These are phyloP conservation scores for Heliconius charithonia DNA, from an alignment of 2,888 invertebrate genomes.

Conservation along the genomic window DNA sequence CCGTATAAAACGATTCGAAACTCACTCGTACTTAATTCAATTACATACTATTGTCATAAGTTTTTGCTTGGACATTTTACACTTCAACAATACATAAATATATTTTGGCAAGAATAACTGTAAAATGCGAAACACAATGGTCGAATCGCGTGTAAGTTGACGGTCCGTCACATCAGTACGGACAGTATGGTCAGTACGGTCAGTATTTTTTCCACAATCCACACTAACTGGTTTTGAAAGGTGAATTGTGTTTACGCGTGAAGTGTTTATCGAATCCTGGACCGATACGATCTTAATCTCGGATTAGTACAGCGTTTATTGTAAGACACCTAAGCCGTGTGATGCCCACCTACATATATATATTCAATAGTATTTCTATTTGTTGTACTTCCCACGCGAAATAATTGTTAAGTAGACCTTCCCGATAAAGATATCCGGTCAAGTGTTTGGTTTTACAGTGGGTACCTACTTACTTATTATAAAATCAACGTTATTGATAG, in stretches of 20 bases:
- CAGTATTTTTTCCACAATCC: constrained; percentile 62
- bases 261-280: constrained; percentile 75
- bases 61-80: constrained; percentile 68
- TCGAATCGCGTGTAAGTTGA: constrained; percentile 55
- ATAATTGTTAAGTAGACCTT: constrained; percentile 56
- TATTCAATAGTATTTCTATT: constrained; percentile 61
- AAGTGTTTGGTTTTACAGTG: constrained; percentile 34
- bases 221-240: constrained; percentile 65
- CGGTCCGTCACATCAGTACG: constrained; percentile 49
- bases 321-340: constrained; percentile 62
- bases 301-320: constrained; percentile 73
- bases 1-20: constrained; percentile 54
- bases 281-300: constrained; percentile 78
- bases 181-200: constrained; percentile 46
- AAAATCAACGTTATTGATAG: constrained; percentile 2
- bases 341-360: constrained; percentile 69
- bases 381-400: constrained; percentile 67
- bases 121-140: constrained; percentile 59
- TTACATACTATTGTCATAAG: constrained; percentile 69
- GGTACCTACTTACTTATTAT: background rate
- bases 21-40: constrained; percentile 73
- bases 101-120: constrained; percentile 83
- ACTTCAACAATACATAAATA: constrained; percentile 63
- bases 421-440: constrained; percentile 61
- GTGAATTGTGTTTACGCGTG: constrained; percentile 69